Percentiles rank a stretch among this genome's conserved stretches.
phyloP scores from a whole-genome alignment of 2,113 vertebrate genomes.

The Labrus mixtus region DNA sequence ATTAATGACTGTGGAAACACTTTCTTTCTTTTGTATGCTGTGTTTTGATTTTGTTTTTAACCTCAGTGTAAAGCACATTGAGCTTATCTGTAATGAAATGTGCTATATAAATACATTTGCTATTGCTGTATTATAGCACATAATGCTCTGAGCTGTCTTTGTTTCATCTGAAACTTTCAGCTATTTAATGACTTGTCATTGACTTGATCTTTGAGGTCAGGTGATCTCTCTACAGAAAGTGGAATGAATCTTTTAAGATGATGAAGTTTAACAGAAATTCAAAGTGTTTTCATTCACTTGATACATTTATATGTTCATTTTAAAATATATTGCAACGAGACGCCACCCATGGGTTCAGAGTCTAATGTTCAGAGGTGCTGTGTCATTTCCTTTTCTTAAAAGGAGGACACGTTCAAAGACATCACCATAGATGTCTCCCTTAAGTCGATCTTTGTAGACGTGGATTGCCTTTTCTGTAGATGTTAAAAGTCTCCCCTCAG shows the following conservation, averaged over 20 bases:
- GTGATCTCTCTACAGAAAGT: no score
- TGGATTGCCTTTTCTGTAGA: slow-evolving; percentile 30
- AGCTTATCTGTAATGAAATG: no score
- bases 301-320: background rate
- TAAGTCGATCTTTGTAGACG: slow-evolving; percentile 46
- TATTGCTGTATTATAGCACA: no score
- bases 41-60: no score
- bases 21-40: no score
- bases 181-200: no score
- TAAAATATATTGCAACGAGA: slow-evolving; percentile 17
- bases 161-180: no score
- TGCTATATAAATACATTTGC: no score
- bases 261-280: background rate
- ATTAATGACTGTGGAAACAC: no score
- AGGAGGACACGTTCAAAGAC: slow-evolving; percentile 33
- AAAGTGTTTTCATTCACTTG: background rate
- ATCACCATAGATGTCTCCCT: slow-evolving; percentile 25
- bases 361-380: slow-evolving; percentile 20
- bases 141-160: no score
- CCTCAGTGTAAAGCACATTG: no score
- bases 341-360: slow-evolving; percentile 13
- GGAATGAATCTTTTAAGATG: background rate
- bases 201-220: no score
- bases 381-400: slow-evolving; percentile 30
- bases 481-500: slow-evolving; percentile 39